These are phyloP conservation scores for Enoplolaimus lenunculus DNA, from an alignment of 2,888 invertebrate genomes.

Conservation along the genomic window DNA sequence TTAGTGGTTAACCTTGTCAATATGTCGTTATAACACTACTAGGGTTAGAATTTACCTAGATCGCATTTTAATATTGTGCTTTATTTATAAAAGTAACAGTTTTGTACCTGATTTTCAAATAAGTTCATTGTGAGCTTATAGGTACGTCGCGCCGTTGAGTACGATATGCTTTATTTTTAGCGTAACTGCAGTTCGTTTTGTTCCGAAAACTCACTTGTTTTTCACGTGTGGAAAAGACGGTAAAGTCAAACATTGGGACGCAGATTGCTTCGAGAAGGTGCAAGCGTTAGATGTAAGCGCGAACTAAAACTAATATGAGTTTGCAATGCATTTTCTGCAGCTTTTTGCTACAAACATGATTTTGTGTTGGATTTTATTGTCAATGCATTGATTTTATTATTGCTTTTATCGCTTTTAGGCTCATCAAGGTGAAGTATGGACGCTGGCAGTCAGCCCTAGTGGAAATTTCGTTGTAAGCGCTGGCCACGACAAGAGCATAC, in stretches of 20 bases:
- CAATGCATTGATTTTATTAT: no score
- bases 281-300: conserved; percentile 60
- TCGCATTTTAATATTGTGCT: no score
- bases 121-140: no score
- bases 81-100: no score
- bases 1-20: no score
- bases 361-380: background rate
- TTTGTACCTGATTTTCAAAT: no score
- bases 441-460: conserved; percentile 61
- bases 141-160: no score
- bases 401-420: conserved; percentile 48
- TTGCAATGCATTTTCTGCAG: background rate
- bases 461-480: conserved; percentile 63
- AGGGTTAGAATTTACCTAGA: no score
- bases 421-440: conserved; percentile 65
- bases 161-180: conserved; percentile 47
- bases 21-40: no score
- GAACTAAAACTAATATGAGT: background rate
- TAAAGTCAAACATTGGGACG: conserved; percentile 91
- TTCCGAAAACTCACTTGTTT: conserved; percentile 77
- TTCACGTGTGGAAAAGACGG: conserved; percentile 87
- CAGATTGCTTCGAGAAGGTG: conserved; percentile 73
- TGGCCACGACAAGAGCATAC: conserved; percentile 71
- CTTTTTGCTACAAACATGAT: background rate
- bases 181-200: conserved; percentile 71